These are phyloP conservation scores for Hylomyscus alleni DNA, from an alignment of 2,797 vertebrate genomes.

Conservation along the genomic window DNA sequence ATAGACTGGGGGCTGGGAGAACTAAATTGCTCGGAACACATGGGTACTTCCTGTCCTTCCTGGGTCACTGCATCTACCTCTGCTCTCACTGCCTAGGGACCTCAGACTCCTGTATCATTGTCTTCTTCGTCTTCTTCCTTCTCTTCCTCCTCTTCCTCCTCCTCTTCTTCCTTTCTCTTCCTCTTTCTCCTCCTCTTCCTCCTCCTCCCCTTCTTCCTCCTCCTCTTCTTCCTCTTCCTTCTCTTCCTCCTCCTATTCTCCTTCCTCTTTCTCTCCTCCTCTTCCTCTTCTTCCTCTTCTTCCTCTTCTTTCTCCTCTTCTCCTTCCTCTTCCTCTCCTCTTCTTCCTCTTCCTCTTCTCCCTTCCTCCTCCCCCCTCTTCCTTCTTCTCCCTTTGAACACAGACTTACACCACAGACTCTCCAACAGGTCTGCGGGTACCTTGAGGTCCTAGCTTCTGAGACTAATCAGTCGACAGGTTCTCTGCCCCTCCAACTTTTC, in stretches of 20 bases:
- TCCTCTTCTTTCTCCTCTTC: too few relatives aligned
- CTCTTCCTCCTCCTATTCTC: fast-evolving
- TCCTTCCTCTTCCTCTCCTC: too few relatives aligned
- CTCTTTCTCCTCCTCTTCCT: too few relatives aligned
- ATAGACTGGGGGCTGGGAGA: neutral
- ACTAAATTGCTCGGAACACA: neutral
- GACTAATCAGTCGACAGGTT: neutral
- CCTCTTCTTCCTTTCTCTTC: too few relatives aligned
- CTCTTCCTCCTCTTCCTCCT: too few relatives aligned
- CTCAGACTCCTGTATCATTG: neutral
- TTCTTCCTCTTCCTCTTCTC: too few relatives aligned
- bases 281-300: too few relatives aligned
- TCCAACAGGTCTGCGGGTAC: neutral
- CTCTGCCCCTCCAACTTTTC: neutral
- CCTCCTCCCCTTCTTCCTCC: too few relatives aligned
- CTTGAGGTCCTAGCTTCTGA: neutral
- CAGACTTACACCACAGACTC: neutral
- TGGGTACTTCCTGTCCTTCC: neutral
- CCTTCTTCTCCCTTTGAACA: neutral
- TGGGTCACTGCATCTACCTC: neutral
- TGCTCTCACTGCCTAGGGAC: neutral
- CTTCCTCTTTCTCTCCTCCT: too few relatives aligned
- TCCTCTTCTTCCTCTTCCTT: too few relatives aligned
- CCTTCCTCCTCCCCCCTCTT: too few relatives aligned
- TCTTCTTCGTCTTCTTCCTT: fast-evolving